Conservation (phyloP, 2,797 vertebrate species). For the Sebastes cheni region DNA sequence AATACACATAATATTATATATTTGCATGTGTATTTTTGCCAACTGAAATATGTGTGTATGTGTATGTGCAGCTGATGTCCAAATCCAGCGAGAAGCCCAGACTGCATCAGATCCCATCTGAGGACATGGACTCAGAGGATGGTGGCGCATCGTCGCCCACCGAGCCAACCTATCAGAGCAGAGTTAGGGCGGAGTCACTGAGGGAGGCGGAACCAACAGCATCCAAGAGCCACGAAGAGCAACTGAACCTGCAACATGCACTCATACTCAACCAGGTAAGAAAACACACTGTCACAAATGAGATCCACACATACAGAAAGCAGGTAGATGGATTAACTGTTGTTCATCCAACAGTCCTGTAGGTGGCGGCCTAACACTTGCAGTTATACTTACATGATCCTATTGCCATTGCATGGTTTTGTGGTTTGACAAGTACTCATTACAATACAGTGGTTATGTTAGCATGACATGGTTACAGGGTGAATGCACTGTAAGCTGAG, state of each 20-base stretch:
- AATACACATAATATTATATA: background rate
- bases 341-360: slow-evolving; percentile 34
- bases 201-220: slow-evolving; percentile 72
- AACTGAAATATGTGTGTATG: background rate
- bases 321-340: background rate
- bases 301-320: background rate
- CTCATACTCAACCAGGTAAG: slow-evolving; percentile 84
- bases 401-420: background rate
- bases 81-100: slow-evolving; percentile 93
- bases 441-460: slow-evolving; percentile 11
- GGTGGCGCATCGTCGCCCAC: slow-evolving; percentile 62
- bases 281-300: background rate
- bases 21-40: background rate
- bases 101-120: slow-evolving; percentile 92
- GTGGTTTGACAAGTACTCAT: slow-evolving; percentile 26
- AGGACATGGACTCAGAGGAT: slow-evolving; percentile 92
- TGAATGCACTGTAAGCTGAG: background rate
- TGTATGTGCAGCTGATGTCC: slow-evolving; percentile 77
- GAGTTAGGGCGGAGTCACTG: slow-evolving; percentile 69
- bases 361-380: slow-evolving; percentile 60
- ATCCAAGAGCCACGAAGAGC: slow-evolving; percentile 78
- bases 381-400: background rate
- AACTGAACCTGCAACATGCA: slow-evolving; percentile 81
- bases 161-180: slow-evolving; percentile 70
- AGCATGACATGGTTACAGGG: slow-evolving; percentile 11